Conservation (phyloP, 2,888 invertebrate genomes). For the Papilio gigon region DNA sequence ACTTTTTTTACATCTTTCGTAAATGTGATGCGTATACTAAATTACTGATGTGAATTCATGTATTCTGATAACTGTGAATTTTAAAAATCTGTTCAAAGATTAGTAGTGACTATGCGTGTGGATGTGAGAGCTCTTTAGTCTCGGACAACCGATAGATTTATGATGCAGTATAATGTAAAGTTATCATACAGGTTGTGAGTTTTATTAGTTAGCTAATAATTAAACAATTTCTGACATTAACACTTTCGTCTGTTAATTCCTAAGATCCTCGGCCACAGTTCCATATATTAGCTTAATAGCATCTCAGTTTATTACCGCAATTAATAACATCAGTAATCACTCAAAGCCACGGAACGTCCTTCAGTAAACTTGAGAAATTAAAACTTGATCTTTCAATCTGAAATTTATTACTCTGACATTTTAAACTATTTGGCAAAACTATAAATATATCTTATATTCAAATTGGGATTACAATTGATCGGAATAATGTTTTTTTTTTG, state of each 20-base stretch:
- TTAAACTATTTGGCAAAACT: background rate
- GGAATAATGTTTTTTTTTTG: constrained; percentile 49
- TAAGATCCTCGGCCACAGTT: background rate
- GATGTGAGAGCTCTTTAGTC: background rate
- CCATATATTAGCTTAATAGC: background rate
- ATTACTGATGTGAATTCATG: too few species aligned
- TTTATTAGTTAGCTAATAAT: background rate
- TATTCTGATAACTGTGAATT: too few species aligned
- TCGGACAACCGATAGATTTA: background rate
- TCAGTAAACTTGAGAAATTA: background rate
- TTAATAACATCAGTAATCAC: background rate
- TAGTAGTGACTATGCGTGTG: background rate
- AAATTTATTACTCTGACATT: background rate
- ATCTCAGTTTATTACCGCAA: background rate
- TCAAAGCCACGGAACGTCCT: background rate
- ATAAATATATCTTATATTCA: constrained; percentile 1
- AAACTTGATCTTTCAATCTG: background rate
- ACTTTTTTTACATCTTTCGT: background rate
- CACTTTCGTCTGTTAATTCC: constrained; percentile 1
- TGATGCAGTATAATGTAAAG: background rate
- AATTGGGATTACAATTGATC: constrained; percentile 32
- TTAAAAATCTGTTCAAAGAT: background rate
- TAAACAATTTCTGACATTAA: background rate
- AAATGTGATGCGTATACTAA: too few species aligned
- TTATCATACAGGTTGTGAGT: background rate